Base-by-base conservation (phyloP, 2,797 vertebrate genomes). In the Erethizon dorsatum region DNA sequence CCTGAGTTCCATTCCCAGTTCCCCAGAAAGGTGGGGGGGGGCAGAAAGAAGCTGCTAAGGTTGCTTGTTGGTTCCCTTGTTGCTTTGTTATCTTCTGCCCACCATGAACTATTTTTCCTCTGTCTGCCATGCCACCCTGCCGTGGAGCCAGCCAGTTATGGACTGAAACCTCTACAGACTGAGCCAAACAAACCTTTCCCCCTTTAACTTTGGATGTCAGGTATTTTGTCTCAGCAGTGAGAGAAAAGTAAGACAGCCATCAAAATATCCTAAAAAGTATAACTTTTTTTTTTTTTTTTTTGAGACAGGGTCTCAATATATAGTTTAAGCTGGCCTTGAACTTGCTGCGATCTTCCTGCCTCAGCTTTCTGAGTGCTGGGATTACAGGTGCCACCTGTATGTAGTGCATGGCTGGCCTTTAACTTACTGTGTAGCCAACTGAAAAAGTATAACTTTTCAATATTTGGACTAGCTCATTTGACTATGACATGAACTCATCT, bases 401-500 rank as follows among this genome's bases (percentile, higher is more conserved):
- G 37, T 41, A 41, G 37, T 41, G 37, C 37, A 41, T 41, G 37
- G 37, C 37, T 41, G 37, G 37, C 37, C 37, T 41, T 41, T 41
- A 41, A 41, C 37, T 41, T 41, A 41, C 37, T 41, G 37, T 41
- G 37, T 41, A 41, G 37, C 37, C 37, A 41, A 41, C 37, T 41
- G 37, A 41, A 73, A 65, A 41, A 73, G 22, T 73, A 28, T 67
- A 80, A 59, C 54, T 79, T 80, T 88, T 88, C 13, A 97, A 52
- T 33, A 79, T 79, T 71, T 41, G 89, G 0, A 94, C 33, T 85
- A 80, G 95, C 26, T 87, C 20, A 79, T 63, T 56, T 18, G n/a
- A 73, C 9, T 86, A 10, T 85, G 52, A 17, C 57, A 50, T 88
- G 79, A 95, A 84, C 67, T 95, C 24, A 79, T 84, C 69, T 83